Evolutionary conservation across 2,888 invertebrate species (phyloP).

Genomic region (Clusia tigrina): DNA sequence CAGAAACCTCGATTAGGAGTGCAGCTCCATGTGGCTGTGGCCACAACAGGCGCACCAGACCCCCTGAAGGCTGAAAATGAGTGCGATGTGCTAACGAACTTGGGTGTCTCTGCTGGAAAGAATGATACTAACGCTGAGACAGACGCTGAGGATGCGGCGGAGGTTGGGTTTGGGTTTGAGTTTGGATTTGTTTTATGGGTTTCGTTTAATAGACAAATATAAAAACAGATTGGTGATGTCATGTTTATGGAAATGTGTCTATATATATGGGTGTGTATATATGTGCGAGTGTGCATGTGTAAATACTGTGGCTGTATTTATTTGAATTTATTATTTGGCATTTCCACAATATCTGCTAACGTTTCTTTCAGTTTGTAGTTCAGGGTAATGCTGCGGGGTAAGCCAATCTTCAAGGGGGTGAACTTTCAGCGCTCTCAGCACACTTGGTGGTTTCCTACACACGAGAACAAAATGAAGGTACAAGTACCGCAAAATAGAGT

Average conservation of each 20-base stretch:
- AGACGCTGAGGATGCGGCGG: not conserved
- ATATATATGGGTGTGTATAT: not conserved
- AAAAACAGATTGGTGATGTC: conserved; percentile 2
- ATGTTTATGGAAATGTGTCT: not conserved
- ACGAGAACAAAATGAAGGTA: too few relatives aligned
- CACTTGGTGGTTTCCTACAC: too few relatives aligned
- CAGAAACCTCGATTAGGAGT: not conserved
- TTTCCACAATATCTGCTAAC: too few relatives aligned
- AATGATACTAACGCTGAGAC: not conserved
- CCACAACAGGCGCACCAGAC: not conserved
- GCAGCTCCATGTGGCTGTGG: not conserved
- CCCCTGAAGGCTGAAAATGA: conserved; percentile 1
- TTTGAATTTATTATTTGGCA: too few relatives aligned
- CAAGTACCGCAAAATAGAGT: too few relatives aligned
- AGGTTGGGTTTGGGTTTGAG: not conserved
- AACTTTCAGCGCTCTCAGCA: too few relatives aligned
- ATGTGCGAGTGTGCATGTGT: not conserved
- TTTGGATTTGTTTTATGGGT: conserved; percentile 2
- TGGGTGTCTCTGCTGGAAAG: not conserved
- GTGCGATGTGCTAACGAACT: not conserved
- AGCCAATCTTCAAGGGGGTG: too few relatives aligned
- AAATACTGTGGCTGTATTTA: too few relatives aligned
- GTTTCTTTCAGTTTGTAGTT: too few relatives aligned
- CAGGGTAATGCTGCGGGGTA: too few relatives aligned
- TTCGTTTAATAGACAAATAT: conserved; percentile 1